Evolutionary conservation across 2,113 vertebrate species (phyloP).

Genomic region (Corythornis vintsioides): DNA sequence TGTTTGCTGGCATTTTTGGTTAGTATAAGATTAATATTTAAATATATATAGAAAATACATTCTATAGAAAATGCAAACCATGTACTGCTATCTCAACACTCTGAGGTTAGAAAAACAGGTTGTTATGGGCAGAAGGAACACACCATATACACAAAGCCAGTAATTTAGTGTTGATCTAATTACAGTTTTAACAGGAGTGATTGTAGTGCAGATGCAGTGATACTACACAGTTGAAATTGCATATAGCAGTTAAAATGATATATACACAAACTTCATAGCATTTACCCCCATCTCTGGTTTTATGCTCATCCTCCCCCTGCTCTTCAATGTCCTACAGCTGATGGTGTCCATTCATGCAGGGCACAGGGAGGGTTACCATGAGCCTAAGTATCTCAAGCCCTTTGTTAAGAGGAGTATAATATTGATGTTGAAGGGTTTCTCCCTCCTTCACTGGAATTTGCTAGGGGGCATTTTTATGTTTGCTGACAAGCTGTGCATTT

Average conservation of each 20-base stretch:
- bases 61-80: not conserved
- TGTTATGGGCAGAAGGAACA: not conserved
- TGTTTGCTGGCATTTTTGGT: not conserved
- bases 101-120: not conserved
- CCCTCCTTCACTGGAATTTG: not conserved
- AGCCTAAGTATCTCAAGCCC: not conserved
- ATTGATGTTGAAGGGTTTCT: not conserved
- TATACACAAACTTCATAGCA: not conserved
- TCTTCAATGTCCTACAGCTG: not conserved
- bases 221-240: not conserved
- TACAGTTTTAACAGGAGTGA: not conserved
- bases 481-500: not conserved
- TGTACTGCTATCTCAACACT: not conserved
- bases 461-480: not conserved
- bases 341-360: fast-evolving
- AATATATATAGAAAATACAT: not conserved
- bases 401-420: not conserved
- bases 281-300: not conserved
- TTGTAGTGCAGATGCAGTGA: not conserved
- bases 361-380: fast-evolving
- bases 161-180: not conserved
- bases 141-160: not conserved
- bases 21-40: not conserved
- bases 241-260: not conserved
- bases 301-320: not conserved